A percentile compares a stretch with the other conserved stretches of the same genome.
Evolutionary conservation across 2,797 vertebrate genomes (phyloP).

Genomic region (Sebastes nivosus): DNA sequence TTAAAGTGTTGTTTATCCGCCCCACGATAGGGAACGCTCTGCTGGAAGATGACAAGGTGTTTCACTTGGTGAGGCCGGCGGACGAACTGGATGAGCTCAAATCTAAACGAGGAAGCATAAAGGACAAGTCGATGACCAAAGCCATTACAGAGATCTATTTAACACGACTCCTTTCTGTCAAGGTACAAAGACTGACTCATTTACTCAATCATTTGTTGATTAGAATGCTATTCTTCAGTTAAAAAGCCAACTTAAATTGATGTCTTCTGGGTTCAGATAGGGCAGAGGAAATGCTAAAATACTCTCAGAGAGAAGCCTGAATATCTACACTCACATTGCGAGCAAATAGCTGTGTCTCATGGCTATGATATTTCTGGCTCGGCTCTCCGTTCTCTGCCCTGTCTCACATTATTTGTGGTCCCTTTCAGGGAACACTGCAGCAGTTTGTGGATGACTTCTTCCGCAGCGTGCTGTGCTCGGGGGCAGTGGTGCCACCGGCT

Average conservation of each 20-base stretch:
- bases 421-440: conserved; percentile 94
- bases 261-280: neutral
- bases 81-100: conserved; percentile 97
- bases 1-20: neutral
- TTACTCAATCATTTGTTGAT: neutral
- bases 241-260: conserved; percentile 15
- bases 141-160: conserved; percentile 99
- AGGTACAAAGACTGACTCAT: conserved; percentile 82
- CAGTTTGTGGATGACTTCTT: conserved; percentile 99
- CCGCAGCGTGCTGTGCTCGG: conserved; percentile 93
- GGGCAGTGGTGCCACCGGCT: conserved; percentile 91
- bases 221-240: neutral
- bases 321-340: neutral
- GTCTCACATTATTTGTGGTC: conserved; percentile 47
- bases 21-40: conserved; percentile 86
- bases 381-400: conserved; percentile 17
- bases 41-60: conserved; percentile 96
- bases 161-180: conserved; percentile 96
- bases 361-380: conserved; percentile 20
- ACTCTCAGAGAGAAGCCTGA: neutral
- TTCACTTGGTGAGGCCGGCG: conserved; percentile 92
- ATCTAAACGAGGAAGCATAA: conserved; percentile 95
- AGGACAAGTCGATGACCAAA: conserved; percentile 98
- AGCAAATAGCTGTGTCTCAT: conserved; percentile 20
- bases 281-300: neutral